Conservation (phyloP, 2,113 vertebrate species). For the Bos javanicus region DNA sequence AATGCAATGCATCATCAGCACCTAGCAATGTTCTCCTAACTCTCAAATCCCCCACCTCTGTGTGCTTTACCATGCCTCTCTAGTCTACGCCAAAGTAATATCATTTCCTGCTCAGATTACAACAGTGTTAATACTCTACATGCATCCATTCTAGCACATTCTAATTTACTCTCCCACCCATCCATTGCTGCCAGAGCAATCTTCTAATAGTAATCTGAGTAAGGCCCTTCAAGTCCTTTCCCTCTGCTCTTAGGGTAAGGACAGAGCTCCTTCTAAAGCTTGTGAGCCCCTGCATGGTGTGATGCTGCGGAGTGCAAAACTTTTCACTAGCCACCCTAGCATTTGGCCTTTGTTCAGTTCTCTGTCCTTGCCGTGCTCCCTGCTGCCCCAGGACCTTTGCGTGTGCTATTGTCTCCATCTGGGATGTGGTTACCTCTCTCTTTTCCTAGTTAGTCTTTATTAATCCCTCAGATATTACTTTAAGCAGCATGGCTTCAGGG, state of each 20-base stretch:
- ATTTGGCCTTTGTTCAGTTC: not conserved
- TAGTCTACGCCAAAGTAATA: not conserved
- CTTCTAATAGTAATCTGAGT: not conserved
- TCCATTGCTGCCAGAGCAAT: not conserved
- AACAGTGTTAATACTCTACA: not conserved
- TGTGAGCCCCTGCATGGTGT: not conserved
- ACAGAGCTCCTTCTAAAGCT: not conserved
- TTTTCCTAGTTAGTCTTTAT: not conserved
- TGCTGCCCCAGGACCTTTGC: not conserved
- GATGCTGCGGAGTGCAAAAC: not conserved
- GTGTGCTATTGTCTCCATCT: not conserved
- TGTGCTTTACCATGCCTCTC: not conserved
- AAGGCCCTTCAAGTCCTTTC: not conserved
- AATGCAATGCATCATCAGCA: not conserved
- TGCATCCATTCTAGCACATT: not conserved
- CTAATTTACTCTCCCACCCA: not conserved
- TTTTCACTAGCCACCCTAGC: not conserved
- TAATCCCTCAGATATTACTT: not conserved
- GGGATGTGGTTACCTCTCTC: not conserved
- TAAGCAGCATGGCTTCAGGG: not conserved
- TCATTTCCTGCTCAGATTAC: not conserved
- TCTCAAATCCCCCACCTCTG: not conserved
- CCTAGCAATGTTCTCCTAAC: not conserved
- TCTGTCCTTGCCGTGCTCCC: not conserved
- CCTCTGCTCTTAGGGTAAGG: not conserved